phyloP scores from a whole-genome alignment of 2,888 invertebrate species.

The Lathronympha strigana region DNA sequence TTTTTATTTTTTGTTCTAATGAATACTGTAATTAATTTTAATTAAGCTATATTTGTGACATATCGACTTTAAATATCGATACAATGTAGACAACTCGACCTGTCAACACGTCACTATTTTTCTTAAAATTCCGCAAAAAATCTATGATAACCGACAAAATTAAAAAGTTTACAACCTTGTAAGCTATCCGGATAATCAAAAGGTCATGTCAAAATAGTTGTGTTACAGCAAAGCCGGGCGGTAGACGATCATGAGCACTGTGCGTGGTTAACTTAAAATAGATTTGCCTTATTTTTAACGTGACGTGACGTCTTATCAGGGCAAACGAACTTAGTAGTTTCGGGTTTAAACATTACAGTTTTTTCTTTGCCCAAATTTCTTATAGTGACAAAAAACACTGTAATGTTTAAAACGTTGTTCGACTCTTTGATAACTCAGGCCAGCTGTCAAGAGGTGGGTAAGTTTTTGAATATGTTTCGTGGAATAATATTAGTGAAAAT shows the following conservation, averaged over 20 bases:
- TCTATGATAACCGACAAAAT: conserved; percentile 51
- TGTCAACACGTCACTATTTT: conserved; percentile 50
- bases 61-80: conserved; percentile 21
- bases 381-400: conserved; percentile 75
- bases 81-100: not conserved
- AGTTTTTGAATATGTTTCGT: conserved; percentile 72
- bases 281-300: conserved; percentile 76
- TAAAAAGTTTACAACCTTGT: conserved; percentile 45
- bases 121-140: conserved; percentile 51
- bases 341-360: conserved; percentile 62
- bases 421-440: conserved; percentile 86
- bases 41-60: too few relatives aligned
- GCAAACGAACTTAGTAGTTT: conserved; percentile 66
- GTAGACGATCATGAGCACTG: conserved; percentile 71
- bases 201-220: conserved; percentile 48
- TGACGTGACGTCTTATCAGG: conserved; percentile 75
- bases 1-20: too few relatives aligned
- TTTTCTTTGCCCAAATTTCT: conserved; percentile 58
- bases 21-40: too few relatives aligned
- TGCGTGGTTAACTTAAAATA: conserved; percentile 79
- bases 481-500: conserved; percentile 31
- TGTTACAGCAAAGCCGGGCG: conserved; percentile 63
- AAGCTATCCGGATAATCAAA: conserved; percentile 45
- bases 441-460: conserved; percentile 91
- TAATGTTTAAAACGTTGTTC: conserved; percentile 87